phyloP scores from a whole-genome alignment of 2,113 vertebrate genomes.

The Brachyhypopomus occidentalis region DNA sequence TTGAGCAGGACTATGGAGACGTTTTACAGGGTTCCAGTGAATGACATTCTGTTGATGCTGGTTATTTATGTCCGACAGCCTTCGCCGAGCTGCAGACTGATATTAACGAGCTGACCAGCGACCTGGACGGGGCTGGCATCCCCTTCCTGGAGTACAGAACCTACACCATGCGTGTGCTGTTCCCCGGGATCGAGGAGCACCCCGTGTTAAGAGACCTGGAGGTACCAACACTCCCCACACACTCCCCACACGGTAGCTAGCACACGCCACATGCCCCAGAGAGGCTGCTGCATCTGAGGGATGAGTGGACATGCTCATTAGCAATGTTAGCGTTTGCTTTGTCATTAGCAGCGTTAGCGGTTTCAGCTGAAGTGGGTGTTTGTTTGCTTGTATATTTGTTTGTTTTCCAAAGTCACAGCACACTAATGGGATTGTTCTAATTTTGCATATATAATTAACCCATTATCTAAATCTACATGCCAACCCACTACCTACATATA shows the following conservation, averaged over 20 bases:
- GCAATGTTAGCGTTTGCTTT: not conserved
- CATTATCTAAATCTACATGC: not conserved
- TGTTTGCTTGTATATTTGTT: not conserved
- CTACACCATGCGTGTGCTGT: conserved; percentile 97
- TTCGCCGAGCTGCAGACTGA: conserved; percentile 98
- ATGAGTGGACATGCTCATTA: no score
- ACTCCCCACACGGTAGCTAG: not conserved
- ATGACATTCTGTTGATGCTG: not conserved
- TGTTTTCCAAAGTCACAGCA: no score
- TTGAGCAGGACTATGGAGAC: not conserved
- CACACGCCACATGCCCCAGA: no score
- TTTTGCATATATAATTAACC: no score
- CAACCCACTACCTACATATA: not conserved
- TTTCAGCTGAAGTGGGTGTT: no score
- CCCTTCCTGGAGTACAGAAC: conserved; percentile 95
- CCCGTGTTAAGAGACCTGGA: conserved; percentile 94
- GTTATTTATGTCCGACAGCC: conserved; percentile 71
- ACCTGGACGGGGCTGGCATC: conserved; percentile 93
- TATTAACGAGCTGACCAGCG: conserved; percentile 94
- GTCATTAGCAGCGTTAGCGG: not conserved
- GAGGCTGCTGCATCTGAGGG: no score
- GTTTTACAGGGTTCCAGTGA: not conserved
- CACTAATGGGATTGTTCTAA: no score
- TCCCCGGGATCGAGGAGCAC: conserved; percentile 96
- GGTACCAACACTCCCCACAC: conserved; percentile 70